phyloP scores from a whole-genome alignment of 2,888 invertebrate species.

The Boloria selene region DNA sequence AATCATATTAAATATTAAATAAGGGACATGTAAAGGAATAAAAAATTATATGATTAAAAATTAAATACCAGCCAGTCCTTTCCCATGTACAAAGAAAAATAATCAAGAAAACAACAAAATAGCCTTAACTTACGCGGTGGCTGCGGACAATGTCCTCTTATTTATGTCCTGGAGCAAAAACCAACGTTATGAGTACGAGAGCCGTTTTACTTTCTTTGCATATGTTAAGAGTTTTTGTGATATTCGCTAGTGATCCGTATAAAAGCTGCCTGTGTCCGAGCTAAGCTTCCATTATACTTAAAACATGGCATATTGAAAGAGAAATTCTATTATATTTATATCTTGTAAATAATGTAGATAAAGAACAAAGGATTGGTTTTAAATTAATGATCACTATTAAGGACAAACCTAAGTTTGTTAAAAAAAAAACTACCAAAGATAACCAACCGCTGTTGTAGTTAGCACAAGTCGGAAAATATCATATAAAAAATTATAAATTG shows the following conservation, averaged over 20 bases:
- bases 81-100: conserved; percentile 45
- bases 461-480: no score
- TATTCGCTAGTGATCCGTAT: conserved; percentile 37
- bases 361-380: no score
- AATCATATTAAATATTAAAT: no score
- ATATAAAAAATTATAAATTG: no score
- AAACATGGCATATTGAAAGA: background rate
- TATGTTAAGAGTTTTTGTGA: conserved; percentile 44
- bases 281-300: background rate
- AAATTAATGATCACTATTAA: no score
- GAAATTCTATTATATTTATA: no score
- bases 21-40: no score
- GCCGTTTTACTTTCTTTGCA: conserved; percentile 45
- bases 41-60: background rate
- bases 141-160: conserved; percentile 60
- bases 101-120: conserved; percentile 44
- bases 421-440: no score
- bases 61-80: background rate
- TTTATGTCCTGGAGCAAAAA: conserved; percentile 60
- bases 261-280: conserved; percentile 14
- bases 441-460: no score
- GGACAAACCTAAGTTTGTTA: no score
- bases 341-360: no score
- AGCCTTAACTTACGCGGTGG: conserved; percentile 46
- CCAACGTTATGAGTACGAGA: conserved; percentile 61